These are phyloP conservation scores for Eupithecia insigniata DNA, from an alignment of 2,888 invertebrate species.

Conservation along the genomic window DNA sequence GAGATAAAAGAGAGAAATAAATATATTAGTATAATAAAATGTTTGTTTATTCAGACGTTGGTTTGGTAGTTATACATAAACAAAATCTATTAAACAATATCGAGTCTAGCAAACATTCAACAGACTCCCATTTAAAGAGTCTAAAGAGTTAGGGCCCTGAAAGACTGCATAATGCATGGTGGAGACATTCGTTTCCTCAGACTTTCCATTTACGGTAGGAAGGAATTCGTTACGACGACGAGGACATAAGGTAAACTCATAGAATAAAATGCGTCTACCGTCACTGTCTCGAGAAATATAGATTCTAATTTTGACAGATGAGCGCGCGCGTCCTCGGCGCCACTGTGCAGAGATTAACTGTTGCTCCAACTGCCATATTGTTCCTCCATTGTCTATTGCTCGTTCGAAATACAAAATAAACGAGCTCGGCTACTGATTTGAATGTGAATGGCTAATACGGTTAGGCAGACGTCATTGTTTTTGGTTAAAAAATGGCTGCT, in stretches of 20 bases:
- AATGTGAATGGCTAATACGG: constrained; percentile 81
- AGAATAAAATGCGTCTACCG: constrained; percentile 31
- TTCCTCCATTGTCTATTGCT: constrained; percentile 69
- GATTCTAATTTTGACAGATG: constrained; percentile 77
- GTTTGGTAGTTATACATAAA: neutral
- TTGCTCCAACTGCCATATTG: constrained; percentile 81
- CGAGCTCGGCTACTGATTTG: constrained; percentile 80
- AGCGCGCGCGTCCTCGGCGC: constrained; percentile 73
- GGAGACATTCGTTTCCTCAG: neutral
- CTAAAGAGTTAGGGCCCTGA: neutral
- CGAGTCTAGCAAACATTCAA: neutral
- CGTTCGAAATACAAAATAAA: constrained; percentile 79
- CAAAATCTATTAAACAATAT: neutral
- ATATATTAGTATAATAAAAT: neutral
- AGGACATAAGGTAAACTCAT: neutral
- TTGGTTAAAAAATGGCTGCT: constrained; percentile 63
- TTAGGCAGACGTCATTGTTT: constrained; percentile 72
- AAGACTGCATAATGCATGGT: neutral
- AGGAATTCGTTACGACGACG: constrained; percentile 7
- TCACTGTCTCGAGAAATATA: constrained; percentile 65
- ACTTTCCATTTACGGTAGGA: neutral
- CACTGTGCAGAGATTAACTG: constrained; percentile 78
- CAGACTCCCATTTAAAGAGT: neutral
- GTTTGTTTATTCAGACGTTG: neutral
- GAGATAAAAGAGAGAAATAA: neutral